Base-by-base conservation (phyloP, 2,113 vertebrate genomes). In the Tauraco erythrolophus region DNA sequence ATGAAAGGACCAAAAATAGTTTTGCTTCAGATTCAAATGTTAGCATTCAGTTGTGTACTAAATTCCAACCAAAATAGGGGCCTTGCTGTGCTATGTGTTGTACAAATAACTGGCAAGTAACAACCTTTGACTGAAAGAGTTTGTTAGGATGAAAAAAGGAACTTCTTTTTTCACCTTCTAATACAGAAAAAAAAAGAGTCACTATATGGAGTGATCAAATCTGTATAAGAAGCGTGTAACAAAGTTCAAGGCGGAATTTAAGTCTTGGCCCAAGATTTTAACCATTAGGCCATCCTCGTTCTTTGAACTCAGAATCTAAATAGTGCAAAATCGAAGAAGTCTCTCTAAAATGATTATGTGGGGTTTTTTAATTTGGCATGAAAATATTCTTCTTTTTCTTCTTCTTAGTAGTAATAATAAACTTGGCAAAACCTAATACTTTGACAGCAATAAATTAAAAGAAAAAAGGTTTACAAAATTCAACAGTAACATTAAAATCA, bases 21-120 rank as follows among this genome's bases (percentile, higher is more conserved):
- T 96, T 88, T 53, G 25, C 58, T 83, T 95, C 30, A 61, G 74
- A 94, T 91, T 96, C 60, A 97, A 91, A 89, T 89, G 89, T 71
- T 94, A 41, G 19, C 53, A 23, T 43, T 77, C 54, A 46, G 33
- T 85, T 71, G 61, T 92, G 90, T 65, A 61, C 41, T 60, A 60
- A 85, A 68, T 85, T 90, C 35, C 39, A 79, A 72, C 3, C 24
- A 71, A 91, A 94, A 57, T 1, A 76, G 5, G 17, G 45, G 3
- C 27, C 48, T 80, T 5, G 1, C 14, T 76, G 41, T 80, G 16
- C 33, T 50, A 14, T 33, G 19, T 33, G 28, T 41, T 54, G 54
- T 50, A 62, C 15, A 84, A 78, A 89, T 46, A 87, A 70, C 19
- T 25, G 46, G 6, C 37, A 77, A 70, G 12, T 14, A 91, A 58